Conservation (phyloP, 1,140 invertebrate genomes). For the Cydia fagiglandana region DNA sequence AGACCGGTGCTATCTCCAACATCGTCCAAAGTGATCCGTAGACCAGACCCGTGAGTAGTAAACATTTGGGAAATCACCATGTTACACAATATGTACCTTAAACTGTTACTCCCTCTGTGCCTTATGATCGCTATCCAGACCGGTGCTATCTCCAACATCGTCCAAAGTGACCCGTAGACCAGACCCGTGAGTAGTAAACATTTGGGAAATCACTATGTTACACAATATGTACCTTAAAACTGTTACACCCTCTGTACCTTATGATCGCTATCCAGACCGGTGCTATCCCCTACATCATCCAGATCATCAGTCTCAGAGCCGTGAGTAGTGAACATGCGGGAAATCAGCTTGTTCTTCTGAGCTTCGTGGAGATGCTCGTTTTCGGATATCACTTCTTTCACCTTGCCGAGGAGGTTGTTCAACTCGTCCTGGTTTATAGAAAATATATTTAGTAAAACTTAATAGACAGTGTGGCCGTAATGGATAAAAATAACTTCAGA, state of each 20-base stretch:
- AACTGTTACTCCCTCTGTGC: constrained; percentile 39
- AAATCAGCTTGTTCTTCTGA: constrained; percentile 82
- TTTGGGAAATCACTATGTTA: constrained; percentile 78
- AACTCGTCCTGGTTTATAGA: constrained; percentile 81
- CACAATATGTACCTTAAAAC: constrained; percentile 75
- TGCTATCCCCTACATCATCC: constrained; percentile 70
- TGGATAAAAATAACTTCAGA: too few relatives aligned
- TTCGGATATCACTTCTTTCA: constrained; percentile 89
- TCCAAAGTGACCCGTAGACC: constrained; percentile 57
- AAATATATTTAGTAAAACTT: neutral
- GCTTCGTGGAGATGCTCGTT: constrained; percentile 86
- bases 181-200: constrained; percentile 69
- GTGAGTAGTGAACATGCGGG: constrained; percentile 67
- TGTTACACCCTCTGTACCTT: constrained; percentile 53
- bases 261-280: constrained; percentile 53
- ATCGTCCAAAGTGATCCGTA: too few relatives aligned
- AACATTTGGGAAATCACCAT: too few relatives aligned
- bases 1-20: constrained; percentile 55
- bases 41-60: too few relatives aligned
- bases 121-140: constrained; percentile 73
- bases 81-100: neutral
- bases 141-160: constrained; percentile 69
- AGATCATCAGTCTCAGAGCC: constrained; percentile 77
- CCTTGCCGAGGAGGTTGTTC: constrained; percentile 86
- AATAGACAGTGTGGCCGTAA: too few relatives aligned